A percentile compares a stretch with the other conserved stretches of the same genome.
phyloP scores from a whole-genome alignment of 92 coral and sea anemone species.

The Blastomussa wellsi region DNA sequence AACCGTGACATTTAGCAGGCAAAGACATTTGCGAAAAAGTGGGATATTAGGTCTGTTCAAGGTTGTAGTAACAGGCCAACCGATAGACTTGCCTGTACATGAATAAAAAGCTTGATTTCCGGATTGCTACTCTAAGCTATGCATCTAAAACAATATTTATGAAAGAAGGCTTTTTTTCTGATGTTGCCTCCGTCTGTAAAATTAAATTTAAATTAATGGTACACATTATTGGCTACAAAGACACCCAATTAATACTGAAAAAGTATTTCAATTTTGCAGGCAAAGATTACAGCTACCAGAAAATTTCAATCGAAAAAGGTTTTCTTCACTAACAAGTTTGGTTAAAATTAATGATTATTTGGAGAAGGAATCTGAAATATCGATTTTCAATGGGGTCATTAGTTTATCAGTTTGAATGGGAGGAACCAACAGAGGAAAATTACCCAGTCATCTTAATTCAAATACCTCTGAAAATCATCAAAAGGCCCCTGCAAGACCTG shows the following conservation, averaged over 20 bases:
- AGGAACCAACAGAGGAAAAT: background rate
- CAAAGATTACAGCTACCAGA: background rate
- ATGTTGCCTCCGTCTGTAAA: too few relatives aligned
- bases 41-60: too few relatives aligned
- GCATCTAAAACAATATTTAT: too few relatives aligned
- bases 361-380: background rate
- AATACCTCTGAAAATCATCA: background rate
- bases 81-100: too few relatives aligned
- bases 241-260: background rate
- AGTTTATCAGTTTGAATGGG: conserved; percentile 12
- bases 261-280: too few relatives aligned
- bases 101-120: too few relatives aligned
- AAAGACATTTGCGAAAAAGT: too few relatives aligned
- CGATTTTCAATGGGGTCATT: conserved; percentile 1
- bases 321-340: background rate
- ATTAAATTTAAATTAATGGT: too few relatives aligned
- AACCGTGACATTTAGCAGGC: too few relatives aligned
- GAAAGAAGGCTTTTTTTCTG: too few relatives aligned
- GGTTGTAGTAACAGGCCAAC: too few relatives aligned
- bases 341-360: background rate
- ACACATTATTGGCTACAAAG: background rate
- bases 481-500: background rate
- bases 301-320: background rate
- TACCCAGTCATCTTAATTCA: background rate
- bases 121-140: too few relatives aligned